phyloP scores from a whole-genome alignment of 2,888 invertebrate genomes.

The Trypoxylon attenuatum region DNA sequence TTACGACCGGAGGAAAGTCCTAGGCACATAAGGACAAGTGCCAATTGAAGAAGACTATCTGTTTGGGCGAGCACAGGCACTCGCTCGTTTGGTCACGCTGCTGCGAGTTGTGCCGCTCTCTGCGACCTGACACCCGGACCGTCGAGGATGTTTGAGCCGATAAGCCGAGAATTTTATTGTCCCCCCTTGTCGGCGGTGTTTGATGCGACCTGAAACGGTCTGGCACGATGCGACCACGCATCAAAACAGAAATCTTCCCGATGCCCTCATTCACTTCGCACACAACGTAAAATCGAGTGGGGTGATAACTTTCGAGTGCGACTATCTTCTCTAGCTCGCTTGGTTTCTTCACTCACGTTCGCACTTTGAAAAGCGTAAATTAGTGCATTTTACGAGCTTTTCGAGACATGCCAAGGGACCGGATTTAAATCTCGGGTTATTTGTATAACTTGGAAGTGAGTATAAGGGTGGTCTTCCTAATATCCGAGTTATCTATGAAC shows the following conservation, averaged over 20 bases:
- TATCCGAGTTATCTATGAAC: constrained; percentile 55
- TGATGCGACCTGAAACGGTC: constrained; percentile 26
- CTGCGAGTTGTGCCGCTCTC: constrained; percentile 7
- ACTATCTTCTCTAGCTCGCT: not conserved
- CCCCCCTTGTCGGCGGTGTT: constrained; percentile 50
- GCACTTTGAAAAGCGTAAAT: not conserved
- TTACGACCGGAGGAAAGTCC: constrained; percentile 57
- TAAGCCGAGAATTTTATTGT: constrained; percentile 63
- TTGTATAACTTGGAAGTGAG: constrained; percentile 52
- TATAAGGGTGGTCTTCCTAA: constrained; percentile 42
- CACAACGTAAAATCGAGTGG: not conserved
- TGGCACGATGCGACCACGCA: not conserved
- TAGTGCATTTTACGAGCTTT: no score
- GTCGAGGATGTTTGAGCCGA: constrained; percentile 60
- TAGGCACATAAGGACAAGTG: constrained; percentile 62
- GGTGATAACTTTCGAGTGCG: not conserved
- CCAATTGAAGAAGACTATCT: constrained; percentile 48
- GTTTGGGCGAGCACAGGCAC: constrained; percentile 13
- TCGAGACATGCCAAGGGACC: not conserved
- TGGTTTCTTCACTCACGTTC: not conserved
- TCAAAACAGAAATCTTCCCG: no score
- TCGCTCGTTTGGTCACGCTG: constrained; percentile 36
- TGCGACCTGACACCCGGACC: constrained; percentile 39
- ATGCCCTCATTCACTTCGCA: no score
- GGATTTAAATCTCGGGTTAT: constrained; percentile 50